phyloP scores from a whole-genome alignment of 1,140 invertebrate genomes.

The Drosophila pruinosa region DNA sequence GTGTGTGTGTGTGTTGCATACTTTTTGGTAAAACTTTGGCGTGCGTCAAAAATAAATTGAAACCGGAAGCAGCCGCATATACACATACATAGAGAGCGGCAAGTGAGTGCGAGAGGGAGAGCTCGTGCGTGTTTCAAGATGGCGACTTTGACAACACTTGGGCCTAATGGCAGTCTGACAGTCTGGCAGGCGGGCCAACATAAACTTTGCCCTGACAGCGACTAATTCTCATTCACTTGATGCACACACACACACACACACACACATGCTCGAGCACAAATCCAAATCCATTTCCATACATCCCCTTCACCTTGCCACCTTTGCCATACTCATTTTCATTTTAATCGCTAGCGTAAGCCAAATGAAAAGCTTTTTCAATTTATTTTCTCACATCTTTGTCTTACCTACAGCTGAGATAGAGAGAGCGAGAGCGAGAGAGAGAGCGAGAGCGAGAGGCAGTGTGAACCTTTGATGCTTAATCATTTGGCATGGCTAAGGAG shows the following conservation, averaged over 20 bases:
- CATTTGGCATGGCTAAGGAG: constrained; percentile 21
- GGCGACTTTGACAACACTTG: constrained; percentile 73
- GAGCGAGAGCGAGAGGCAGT: background rate
- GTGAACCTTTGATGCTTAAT: constrained; percentile 51
- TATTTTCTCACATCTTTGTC: constrained; percentile 43
- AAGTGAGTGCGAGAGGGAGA: background rate
- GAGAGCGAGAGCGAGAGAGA: background rate
- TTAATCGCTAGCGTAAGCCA: constrained; percentile 72
- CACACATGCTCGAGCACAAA: background rate
- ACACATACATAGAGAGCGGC: background rate
- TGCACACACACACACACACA: constrained; percentile 19
- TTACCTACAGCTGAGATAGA: constrained; percentile 8
- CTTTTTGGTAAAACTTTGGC: constrained; percentile 70
- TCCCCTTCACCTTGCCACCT: background rate
- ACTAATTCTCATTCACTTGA: constrained; percentile 53
- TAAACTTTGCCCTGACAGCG: constrained; percentile 67
- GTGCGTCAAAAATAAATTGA: constrained; percentile 59
- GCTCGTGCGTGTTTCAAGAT: constrained; percentile 65
- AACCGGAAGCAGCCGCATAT: constrained; percentile 51
- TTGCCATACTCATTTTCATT: constrained; percentile 57
- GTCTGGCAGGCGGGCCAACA: constrained; percentile 2
- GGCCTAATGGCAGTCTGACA: constrained; percentile 57
- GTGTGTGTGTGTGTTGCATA: constrained; percentile 51
- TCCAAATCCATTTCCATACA: constrained; percentile 19
- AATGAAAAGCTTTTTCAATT: constrained; percentile 78